Evolutionary conservation across 2,113 vertebrate genomes (phyloP).

Genomic region (Gyps fulvus): DNA sequence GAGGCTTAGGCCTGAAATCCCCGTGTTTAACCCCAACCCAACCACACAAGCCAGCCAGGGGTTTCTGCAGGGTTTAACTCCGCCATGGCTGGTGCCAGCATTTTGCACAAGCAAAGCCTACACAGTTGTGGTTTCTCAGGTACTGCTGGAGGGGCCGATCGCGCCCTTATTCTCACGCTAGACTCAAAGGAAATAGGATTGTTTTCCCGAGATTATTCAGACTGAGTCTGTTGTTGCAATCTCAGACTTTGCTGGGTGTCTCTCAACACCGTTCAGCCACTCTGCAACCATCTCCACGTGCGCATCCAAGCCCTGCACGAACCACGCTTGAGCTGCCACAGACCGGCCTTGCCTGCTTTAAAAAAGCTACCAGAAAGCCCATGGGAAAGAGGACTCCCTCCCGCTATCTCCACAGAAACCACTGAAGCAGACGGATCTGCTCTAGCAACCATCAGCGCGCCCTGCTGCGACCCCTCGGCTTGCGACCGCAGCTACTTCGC

Average conservation of each 20-base stretch:
- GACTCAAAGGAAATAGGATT: neutral
- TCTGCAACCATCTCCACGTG: rapidly evolving
- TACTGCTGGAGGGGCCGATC: neutral
- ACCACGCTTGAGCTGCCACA: neutral
- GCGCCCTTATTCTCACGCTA: neutral
- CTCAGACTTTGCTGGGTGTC: neutral
- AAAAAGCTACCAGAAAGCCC: neutral
- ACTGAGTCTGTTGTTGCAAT: neutral
- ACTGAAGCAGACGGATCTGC: neutral
- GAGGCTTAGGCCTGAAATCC: neutral
- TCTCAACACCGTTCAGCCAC: neutral
- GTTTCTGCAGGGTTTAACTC: neutral
- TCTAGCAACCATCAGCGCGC: neutral
- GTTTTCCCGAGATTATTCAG: neutral
- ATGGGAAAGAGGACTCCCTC: neutral
- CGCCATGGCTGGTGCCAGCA: rapidly evolving
- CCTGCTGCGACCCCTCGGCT: neutral
- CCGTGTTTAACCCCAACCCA: neutral
- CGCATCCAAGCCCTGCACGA: neutral
- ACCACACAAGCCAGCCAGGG: neutral
- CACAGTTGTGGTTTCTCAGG: rapidly evolving
- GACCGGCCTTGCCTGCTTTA: neutral
- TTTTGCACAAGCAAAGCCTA: neutral
- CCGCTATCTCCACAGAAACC: neutral
- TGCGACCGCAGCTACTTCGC: neutral